Evolutionary conservation across 2,888 invertebrate genomes (phyloP), one percentile per base, ranked within the genome.

Genomic region (Neria commutata): DNA sequence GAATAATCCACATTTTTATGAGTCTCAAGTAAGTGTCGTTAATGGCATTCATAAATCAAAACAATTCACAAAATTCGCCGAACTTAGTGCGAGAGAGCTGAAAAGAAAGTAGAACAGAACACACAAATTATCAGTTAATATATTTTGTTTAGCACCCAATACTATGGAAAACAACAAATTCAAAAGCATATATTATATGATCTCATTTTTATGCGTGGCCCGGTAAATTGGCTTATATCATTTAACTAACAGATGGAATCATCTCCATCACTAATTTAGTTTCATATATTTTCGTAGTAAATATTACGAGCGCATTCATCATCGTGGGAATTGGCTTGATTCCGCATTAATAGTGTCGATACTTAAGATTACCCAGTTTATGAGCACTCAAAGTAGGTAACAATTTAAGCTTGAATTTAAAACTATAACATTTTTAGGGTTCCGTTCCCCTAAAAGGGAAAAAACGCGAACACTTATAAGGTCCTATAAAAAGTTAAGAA

Each of bases 1-100:
- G 34, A 21, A 42, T 50, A 16, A 55, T 33, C 46, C 50, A n/a
- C 58, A 58, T 62, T 47, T 46, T 40, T 25, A 2, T 48, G 33
- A 21, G 4, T 11, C 23, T 37, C 17, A 34, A 6, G 6, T 19
- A 21, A 42, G 21, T 6, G 5, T 6, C 19, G 17, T 6, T 19
- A n/a, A n/a, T n/a, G n/a, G 17, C 42, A 42, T 42, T 42, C 42
- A 42, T 42, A 42, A 42, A n/a, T n/a, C n/a, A n/a, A n/a, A n/a
- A n/a, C n/a, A n/a, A n/a, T n/a, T n/a, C n/a, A n/a, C n/a, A n/a
- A n/a, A n/a, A n/a, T n/a, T n/a, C n/a, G n/a, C n/a, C n/a, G n/a
- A n/a, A n/a, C n/a, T n/a, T n/a, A n/a, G n/a, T n/a, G n/a, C n/a
- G n/a, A n/a, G n/a, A n/a, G n/a, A n/a, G n/a, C n/a, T n/a, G n/a